Evolutionary conservation across 2,888 invertebrate species (phyloP), one percentile per base, ranked within the genome.

Genomic region (Euplexia lucipara): DNA sequence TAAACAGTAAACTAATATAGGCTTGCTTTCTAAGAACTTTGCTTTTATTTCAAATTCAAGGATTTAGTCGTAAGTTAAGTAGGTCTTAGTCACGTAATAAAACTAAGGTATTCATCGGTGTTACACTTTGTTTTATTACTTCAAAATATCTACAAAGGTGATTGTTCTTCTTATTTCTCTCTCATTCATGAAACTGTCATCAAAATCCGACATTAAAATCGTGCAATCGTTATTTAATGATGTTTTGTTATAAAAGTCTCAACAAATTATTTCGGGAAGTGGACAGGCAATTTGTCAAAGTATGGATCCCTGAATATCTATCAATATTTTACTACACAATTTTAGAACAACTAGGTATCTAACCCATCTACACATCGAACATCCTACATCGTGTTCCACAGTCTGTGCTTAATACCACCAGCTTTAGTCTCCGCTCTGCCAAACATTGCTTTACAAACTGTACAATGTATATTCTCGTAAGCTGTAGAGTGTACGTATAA

Each of bases 1-100:
- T 75, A 75, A 72, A 66, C 62, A 47, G 70, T 79, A 62, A 81
- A 74, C 57, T 63, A 74, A 78, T 76, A 76, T 70, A 65, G 74
- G 67, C 48, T 65, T 45, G 48, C 32, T 42, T 81, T 78, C 75
- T 58, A 10, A 44, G 72, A 78, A 75, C n/a, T 44, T 57, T 52
- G 41, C 41, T 64, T 75, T 53, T 62, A 75, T 60, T 76, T 45
- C 64, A 64, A 57, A 51, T 54, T 18, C 62, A 58, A 61, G 70
- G 44, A 57, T 44, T 64, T 49, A 62, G 39, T 39, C 10, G 20
- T 54, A 72, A 64, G 48, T 64, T 54, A 72, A 64, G 48, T 64
- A 64, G 48, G 53, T 44, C 4, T 32, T 39, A 26, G 16, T 64
- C 48, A 12, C 20, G 42, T 44, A 42, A 68, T 53, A 61, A 60